phyloP scores from a whole-genome alignment of 2,113 vertebrate species.

The Pholis gunnellus region DNA sequence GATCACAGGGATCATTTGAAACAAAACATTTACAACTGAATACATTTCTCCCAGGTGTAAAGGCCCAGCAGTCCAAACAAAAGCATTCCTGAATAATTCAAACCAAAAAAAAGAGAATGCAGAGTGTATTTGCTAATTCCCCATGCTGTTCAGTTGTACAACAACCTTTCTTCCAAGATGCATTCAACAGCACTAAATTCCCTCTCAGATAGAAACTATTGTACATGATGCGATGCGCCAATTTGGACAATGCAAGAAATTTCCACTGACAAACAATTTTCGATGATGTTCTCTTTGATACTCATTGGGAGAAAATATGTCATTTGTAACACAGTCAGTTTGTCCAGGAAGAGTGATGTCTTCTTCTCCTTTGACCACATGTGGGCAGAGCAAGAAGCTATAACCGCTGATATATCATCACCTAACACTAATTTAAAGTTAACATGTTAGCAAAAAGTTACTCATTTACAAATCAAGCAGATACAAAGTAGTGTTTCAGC shows the following conservation, averaged over 20 bases:
- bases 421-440: neutral
- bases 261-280: too few species aligned
- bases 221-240: neutral
- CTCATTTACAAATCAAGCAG: neutral
- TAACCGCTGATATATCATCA: neutral
- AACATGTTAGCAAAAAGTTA: neutral
- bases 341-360: neutral
- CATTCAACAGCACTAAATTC: neutral
- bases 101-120: slow-evolving; percentile 7
- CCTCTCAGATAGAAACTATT: neutral
- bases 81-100: slow-evolving; percentile 40
- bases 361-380: neutral
- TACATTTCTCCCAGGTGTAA: slow-evolving; percentile 14
- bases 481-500: neutral
- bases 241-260: neutral
- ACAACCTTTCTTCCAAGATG: neutral
- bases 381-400: neutral
- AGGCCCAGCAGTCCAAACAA: neutral
- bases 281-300: neutral
- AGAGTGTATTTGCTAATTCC: neutral
- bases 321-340: neutral
- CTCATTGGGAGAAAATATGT: neutral
- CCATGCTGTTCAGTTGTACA: neutral
- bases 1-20: slow-evolving; percentile 13
- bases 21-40: neutral